Conservation (phyloP, 1,140 invertebrate genomes). For the Elymnias hypermnestra region DNA sequence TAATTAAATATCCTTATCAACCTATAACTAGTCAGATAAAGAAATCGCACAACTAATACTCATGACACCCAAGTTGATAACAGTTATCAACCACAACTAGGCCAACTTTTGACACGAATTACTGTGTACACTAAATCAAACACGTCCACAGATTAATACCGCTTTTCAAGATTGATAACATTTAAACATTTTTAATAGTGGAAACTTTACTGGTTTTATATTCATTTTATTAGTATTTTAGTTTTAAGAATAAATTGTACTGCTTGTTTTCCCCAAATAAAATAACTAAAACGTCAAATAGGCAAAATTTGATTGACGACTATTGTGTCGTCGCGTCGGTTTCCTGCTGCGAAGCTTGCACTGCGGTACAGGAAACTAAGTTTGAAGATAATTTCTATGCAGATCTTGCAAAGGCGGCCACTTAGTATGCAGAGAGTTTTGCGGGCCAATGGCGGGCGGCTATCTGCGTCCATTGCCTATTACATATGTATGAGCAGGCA, state of each 20-base stretch:
- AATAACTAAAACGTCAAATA: too few relatives aligned
- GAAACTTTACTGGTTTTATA: too few relatives aligned
- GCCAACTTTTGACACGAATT: conserved; percentile 30
- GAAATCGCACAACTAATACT: conserved; percentile 49
- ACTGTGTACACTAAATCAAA: too few relatives aligned
- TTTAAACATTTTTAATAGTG: too few relatives aligned
- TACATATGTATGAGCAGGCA: conserved; percentile 66
- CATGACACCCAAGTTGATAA: conserved; percentile 34
- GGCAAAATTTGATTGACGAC: too few relatives aligned
- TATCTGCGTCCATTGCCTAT: conserved; percentile 47
- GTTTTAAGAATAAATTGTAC: too few relatives aligned
- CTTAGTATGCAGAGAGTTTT: conserved; percentile 66
- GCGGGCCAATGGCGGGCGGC: conserved; percentile 57
- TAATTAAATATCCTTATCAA: conserved; percentile 1
- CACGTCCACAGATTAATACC: too few relatives aligned
- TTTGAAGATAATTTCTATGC: conserved; percentile 62
- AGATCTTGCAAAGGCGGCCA: conserved; percentile 51
- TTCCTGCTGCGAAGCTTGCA: conserved; percentile 39
- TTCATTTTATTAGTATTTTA: too few relatives aligned
- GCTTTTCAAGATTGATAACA: too few relatives aligned
- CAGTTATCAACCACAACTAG: conserved; percentile 47
- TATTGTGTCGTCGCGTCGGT: conserved; percentile 33
- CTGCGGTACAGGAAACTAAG: conserved; percentile 57
- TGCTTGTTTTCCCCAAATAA: too few relatives aligned
- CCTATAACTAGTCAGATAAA: conserved; percentile 32